Evolutionary conservation across 2,113 vertebrate genomes (phyloP), one percentile per base, ranked within the genome.

Genomic region (Elanus axillaris): DNA sequence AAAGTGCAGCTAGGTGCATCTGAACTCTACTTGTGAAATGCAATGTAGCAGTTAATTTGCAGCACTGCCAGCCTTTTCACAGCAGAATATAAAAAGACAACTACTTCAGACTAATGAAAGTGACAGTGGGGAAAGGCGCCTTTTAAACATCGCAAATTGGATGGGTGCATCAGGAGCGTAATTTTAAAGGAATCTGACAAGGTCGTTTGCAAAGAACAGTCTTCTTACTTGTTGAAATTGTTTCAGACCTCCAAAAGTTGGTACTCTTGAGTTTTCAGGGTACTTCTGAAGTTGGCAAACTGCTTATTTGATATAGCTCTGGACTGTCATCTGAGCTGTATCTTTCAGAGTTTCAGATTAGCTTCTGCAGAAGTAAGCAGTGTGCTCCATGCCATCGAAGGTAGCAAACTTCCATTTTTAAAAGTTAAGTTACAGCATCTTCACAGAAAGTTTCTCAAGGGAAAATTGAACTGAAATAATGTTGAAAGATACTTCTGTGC

Each of bases 151-250:
- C 88, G 43, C 72, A 92, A 92, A 97, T 93, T 81, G 90, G 48
- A 92, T 94, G 95, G 85, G 64, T 83, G 72, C 90, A 88, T 86
- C 94, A 87, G 68, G 17, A 78, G 43, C 6, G 27, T 92, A 90
- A 94, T 87, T 95, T 96, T 96, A 96, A 97, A 90, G 74, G 62
- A 94, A 92, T 47, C 83, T 91, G 95, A 96, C 96, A 97, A 95
- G 88, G 85, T 84, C 9, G 0, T 90, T 96, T 77, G 74, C 76
- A 93, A 90, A 94, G 88, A 95, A 77, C 75, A 86, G 19, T 67
- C 47, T 90, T 69, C 66, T 82, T 63, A 38, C 64, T 76, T 59
- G 48, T 89, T 1, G 0, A 56, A 91, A 93, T 36, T 16, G 69
- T 82, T 95, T 89, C 62, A 93, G 81, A 79, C 60, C 62, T 95